Conservation (phyloP, 2,888 invertebrate species). For the Rhamphomyia laevipes region DNA sequence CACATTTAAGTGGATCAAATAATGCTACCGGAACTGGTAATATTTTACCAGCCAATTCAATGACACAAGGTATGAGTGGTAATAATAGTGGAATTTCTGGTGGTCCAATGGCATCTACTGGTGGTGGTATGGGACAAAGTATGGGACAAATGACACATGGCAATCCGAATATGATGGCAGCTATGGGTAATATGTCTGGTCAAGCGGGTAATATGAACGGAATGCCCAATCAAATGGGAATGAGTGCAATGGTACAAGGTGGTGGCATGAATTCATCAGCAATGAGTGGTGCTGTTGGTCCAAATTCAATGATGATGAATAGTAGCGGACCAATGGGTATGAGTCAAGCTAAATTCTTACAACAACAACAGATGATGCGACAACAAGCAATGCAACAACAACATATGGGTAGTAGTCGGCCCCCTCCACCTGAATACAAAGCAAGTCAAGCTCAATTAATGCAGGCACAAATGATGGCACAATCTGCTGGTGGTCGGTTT, state of each 20-base stretch:
- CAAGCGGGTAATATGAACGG: constrained; percentile 16
- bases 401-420: constrained; percentile 45
- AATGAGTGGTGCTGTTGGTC: constrained; percentile 16
- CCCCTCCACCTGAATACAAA: constrained; percentile 81
- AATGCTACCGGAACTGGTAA: constrained; percentile 1
- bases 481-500: constrained; percentile 38
- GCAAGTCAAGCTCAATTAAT: constrained; percentile 41
- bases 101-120: constrained; percentile 3
- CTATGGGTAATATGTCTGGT: constrained; percentile 10
- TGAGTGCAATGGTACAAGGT: constrained; percentile 12
- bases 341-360: constrained; percentile 53
- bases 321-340: constrained; percentile 24
- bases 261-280: constrained; percentile 12
- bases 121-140: constrained; percentile 18
- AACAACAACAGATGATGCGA: constrained; percentile 51
- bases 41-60: not conserved
- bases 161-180: constrained; percentile 12
- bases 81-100: not conserved
- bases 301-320: constrained; percentile 19
- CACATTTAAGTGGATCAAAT: constrained; percentile 6
- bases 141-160: constrained; percentile 19
- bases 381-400: constrained; percentile 34
- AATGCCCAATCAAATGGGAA: constrained; percentile 17
- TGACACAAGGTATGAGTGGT: constrained; percentile 7
- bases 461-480: constrained; percentile 44